Percentiles rank a stretch among this genome's conserved stretches.
Conservation (phyloP, 2,797 vertebrate genomes). For the Microcaecilia unicolor region DNA sequence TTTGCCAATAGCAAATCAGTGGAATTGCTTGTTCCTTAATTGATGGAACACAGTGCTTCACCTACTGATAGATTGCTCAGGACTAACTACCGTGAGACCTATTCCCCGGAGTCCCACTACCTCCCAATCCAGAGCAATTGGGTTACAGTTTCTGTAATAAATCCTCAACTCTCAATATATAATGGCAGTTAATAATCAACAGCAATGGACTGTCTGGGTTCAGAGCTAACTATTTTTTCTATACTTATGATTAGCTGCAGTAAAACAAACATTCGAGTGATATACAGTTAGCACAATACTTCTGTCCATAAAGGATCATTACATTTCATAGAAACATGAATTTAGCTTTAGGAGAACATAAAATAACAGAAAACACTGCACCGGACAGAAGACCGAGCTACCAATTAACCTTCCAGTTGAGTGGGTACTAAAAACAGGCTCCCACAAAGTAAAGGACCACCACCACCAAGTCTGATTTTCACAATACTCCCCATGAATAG, state of each 20-base stretch:
- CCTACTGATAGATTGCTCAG: slow-evolving; percentile 58
- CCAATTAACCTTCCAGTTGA: too few species aligned
- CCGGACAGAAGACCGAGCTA: too few species aligned
- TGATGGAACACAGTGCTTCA: slow-evolving; percentile 56
- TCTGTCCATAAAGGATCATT: not conserved
- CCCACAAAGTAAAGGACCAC: too few species aligned
- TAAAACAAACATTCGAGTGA: slow-evolving; percentile 14
- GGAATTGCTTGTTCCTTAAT: slow-evolving; percentile 68
- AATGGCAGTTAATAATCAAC: slow-evolving; percentile 49
- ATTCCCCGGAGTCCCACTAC: slow-evolving; percentile 36
- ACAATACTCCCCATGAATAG: too few species aligned
- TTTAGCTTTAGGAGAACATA: too few species aligned
- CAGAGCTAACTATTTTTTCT: slow-evolving; percentile 20
- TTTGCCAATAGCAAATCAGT: slow-evolving; percentile 60
- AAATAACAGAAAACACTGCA: too few species aligned
- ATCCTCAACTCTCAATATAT: slow-evolving; percentile 56
- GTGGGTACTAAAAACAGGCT: too few species aligned
- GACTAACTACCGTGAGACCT: slow-evolving; percentile 47
- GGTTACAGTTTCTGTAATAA: slow-evolving; percentile 51
- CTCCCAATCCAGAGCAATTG: slow-evolving; percentile 37
- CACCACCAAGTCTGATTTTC: too few species aligned
- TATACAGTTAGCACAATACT: slow-evolving; percentile 2
- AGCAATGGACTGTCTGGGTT: slow-evolving; percentile 39
- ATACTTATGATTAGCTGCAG: slow-evolving; percentile 47
- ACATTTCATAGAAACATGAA: slow-evolving; percentile 20